These are phyloP conservation scores for Apostichopus japonicus DNA, from an alignment of 35 echinoderm and acorn worm species.

Conservation along the genomic window DNA sequence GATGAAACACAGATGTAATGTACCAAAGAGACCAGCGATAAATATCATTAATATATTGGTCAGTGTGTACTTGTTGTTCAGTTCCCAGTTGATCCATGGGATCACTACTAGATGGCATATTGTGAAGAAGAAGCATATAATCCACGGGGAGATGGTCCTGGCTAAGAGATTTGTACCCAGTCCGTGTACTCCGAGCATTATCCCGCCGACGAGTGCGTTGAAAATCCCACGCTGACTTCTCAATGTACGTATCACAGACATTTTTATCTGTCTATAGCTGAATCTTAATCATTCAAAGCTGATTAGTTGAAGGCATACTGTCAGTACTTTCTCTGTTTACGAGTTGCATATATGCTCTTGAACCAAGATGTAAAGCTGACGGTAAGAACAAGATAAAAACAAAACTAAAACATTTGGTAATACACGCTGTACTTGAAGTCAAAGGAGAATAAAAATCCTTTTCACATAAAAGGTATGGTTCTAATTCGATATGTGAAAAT, in stretches of 20 bases:
- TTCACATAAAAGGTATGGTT: no score
- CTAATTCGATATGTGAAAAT: no score
- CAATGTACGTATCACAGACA: background rate
- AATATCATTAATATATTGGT: background rate
- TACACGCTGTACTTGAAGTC: no score
- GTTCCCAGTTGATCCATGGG: conserved; percentile 1
- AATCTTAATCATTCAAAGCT: no score
- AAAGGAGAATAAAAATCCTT: no score
- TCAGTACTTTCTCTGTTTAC: no score
- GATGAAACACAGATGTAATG: background rate
- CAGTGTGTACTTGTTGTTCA: background rate
- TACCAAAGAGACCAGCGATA: background rate
- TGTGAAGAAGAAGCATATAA: background rate
- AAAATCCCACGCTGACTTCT: background rate
- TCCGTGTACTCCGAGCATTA: background rate
- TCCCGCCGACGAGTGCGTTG: background rate
- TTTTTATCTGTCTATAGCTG: background rate
- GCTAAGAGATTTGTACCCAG: background rate
- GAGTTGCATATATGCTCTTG: no score
- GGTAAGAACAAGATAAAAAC: no score
- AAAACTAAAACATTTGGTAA: no score
- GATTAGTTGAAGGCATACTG: no score
- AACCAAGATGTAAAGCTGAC: no score
- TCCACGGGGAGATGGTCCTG: background rate
- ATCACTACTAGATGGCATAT: background rate